Conservation (phyloP, 2,113 vertebrate genomes). For the Cervus canadensis region DNA sequence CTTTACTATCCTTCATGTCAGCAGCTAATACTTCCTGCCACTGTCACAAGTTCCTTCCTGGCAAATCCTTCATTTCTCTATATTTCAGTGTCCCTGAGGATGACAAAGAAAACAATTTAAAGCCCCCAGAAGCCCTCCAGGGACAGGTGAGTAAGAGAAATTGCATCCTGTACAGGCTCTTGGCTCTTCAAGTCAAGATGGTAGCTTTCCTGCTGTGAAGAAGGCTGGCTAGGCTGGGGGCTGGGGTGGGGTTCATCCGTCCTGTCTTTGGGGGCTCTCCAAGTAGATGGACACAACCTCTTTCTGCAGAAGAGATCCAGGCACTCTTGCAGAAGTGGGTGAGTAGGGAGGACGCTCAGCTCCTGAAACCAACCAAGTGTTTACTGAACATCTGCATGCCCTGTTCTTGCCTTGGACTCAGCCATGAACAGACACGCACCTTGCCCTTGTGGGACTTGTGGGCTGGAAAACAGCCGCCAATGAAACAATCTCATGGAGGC, state of each 20-base stretch:
- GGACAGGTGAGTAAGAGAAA: neutral
- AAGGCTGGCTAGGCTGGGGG: neutral
- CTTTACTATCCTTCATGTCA: neutral
- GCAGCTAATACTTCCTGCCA: neutral
- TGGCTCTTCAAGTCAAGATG: neutral
- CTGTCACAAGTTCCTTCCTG: neutral
- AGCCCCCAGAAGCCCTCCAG: neutral
- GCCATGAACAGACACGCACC: fast-evolving
- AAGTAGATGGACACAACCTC: neutral
- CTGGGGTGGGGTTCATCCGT: neutral
- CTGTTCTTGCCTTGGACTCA: neutral
- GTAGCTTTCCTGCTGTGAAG: neutral
- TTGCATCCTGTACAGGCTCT: neutral
- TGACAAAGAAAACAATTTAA: neutral
- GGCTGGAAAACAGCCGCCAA: neutral
- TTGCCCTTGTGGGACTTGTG: neutral
- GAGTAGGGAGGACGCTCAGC: neutral
- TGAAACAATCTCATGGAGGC: neutral
- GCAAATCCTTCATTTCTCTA: neutral
- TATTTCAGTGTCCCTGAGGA: neutral
- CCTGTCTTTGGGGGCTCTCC: neutral
- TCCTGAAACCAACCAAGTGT: neutral
- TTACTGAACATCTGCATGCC: neutral
- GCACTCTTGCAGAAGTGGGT: neutral
- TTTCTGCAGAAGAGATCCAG: neutral